Conservation (phyloP, 2,888 invertebrate species). For the Eilema depressum region DNA sequence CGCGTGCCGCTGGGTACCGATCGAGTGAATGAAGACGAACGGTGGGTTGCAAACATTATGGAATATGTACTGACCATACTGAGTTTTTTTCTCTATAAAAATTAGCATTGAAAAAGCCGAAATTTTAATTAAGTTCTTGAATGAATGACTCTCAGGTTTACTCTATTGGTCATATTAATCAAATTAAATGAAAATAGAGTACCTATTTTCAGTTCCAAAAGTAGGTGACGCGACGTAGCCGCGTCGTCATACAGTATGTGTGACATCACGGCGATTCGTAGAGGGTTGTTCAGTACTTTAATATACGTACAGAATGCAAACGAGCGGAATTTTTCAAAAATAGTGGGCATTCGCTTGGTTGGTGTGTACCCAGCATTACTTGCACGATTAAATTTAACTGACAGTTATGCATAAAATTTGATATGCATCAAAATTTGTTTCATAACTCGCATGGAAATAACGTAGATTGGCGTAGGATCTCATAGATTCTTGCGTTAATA, state of each 20-base stretch:
- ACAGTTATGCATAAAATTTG: slow-evolving; percentile 36
- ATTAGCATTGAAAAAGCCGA: background rate
- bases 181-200: background rate
- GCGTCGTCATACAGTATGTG: background rate
- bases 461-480: background rate
- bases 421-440: slow-evolving; percentile 51
- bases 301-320: background rate
- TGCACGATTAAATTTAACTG: slow-evolving; percentile 49
- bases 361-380: background rate
- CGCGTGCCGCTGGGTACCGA: background rate
- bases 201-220: background rate
- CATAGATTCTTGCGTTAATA: slow-evolving; percentile 1
- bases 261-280: too few species aligned
- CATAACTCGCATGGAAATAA: slow-evolving; percentile 46
- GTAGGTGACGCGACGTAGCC: background rate
- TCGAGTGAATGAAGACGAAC: background rate
- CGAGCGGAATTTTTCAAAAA: background rate
- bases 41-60: background rate
- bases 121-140: background rate
- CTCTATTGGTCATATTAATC: too few species aligned
- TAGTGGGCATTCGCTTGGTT: background rate
- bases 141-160: too few species aligned
- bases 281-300: too few species aligned
- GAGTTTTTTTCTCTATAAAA: background rate
- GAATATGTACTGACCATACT: background rate